Percentiles rank a stretch among this genome's conserved stretches.
Conservation (phyloP, 1,140 invertebrate species). For the Rhagoletis zephyria region DNA sequence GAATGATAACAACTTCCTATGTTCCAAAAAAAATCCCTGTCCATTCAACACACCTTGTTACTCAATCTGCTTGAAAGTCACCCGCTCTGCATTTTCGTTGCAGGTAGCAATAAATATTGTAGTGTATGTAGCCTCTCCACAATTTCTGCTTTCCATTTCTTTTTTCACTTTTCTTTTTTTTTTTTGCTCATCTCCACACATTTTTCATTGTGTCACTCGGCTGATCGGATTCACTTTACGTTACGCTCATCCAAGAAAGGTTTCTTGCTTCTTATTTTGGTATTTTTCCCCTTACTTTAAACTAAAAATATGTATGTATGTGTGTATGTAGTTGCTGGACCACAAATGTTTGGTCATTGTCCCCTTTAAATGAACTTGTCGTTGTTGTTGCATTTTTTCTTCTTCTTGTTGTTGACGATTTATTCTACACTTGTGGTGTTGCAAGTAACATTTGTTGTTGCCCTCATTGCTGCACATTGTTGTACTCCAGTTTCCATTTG, state of each 20-base stretch:
- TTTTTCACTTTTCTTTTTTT: neutral
- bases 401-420: neutral
- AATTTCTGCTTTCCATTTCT: constrained; percentile 11
- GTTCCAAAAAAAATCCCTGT: neutral
- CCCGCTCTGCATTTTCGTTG: neutral
- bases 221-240: neutral
- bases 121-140: neutral
- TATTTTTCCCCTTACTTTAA: too few species aligned
- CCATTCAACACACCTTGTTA: neutral
- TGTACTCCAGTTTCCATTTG: too few species aligned
- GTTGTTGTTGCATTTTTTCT: neutral
- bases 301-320: neutral
- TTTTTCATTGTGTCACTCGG: constrained; percentile 31
- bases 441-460: constrained; percentile 12
- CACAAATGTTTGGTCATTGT: constrained; percentile 43
- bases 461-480: neutral
- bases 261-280: neutral
- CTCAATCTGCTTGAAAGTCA: neutral
- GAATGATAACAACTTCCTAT: neutral
- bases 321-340: neutral
- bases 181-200: neutral
- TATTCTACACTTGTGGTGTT: constrained; percentile 33
- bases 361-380: neutral
- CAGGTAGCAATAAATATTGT: neutral
- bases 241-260: neutral